These are phyloP conservation scores for Drosophila kohkoa DNA, from an alignment of 1,140 invertebrate species.

Conservation along the genomic window DNA sequence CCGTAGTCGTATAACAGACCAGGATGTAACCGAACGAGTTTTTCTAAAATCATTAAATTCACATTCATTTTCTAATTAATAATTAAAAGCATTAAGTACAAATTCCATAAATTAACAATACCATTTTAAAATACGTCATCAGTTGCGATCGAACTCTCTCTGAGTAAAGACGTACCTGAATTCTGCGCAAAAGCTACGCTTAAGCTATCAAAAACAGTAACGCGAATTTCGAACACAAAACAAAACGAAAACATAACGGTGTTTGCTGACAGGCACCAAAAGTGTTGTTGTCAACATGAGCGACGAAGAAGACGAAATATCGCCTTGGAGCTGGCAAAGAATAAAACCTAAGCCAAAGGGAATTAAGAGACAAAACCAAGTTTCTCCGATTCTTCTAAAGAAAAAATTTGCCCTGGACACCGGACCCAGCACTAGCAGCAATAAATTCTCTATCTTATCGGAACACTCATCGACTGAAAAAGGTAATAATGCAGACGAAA, in stretches of 20 bases:
- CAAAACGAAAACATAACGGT: conserved; percentile 8
- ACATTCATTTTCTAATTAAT: too few species aligned
- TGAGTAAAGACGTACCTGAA: conserved; percentile 16
- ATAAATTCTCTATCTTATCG: conserved; percentile 13
- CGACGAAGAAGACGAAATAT: conserved; percentile 16
- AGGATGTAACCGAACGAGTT: too few species aligned
- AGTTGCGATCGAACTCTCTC: conserved; percentile 10
- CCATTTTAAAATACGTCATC: too few species aligned
- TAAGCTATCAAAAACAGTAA: conserved; percentile 5
- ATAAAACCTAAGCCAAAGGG: conserved; percentile 13
- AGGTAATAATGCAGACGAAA: conserved; percentile 3
- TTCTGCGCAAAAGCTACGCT: neutral
- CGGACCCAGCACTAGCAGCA: conserved; percentile 20
- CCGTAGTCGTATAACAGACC: too few species aligned
- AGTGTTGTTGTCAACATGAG: conserved; percentile 31
- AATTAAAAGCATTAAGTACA: too few species aligned
- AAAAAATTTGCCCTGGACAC: conserved; percentile 20
- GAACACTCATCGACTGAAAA: conserved; percentile 13
- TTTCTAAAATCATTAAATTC: too few species aligned
- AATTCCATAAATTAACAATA: too few species aligned
- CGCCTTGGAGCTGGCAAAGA: conserved; percentile 21
- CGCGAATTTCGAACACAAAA: conserved; percentile 1
- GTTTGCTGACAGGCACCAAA: conserved; percentile 26
- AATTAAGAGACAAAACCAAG: conserved; percentile 3
- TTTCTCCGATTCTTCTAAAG: conserved; percentile 7